phyloP scores from a whole-genome alignment of 2,888 invertebrate genomes.

The Catotricha subobsoleta region DNA sequence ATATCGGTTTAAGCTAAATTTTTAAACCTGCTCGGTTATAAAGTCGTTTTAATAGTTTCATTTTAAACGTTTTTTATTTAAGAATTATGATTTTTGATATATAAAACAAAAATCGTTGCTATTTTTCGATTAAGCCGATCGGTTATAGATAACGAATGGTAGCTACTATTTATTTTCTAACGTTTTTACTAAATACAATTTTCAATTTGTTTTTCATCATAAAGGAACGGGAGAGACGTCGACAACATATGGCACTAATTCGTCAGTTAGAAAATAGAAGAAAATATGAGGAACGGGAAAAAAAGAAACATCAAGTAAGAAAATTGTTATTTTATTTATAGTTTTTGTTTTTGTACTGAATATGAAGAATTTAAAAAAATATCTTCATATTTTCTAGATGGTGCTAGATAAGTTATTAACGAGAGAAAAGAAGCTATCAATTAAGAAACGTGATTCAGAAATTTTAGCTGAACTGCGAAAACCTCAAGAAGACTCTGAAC shows the following conservation, averaged over 20 bases:
- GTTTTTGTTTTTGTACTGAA: neutral
- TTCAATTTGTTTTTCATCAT: too few species aligned
- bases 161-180: too few species aligned
- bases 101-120: too few species aligned
- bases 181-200: too few species aligned
- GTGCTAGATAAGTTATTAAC: slow-evolving; percentile 69
- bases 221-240: slow-evolving; percentile 77
- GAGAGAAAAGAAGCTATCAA: slow-evolving; percentile 68
- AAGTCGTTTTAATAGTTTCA: too few species aligned
- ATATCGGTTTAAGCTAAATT: too few species aligned
- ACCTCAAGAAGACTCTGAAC: slow-evolving; percentile 80
- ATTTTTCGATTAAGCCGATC: too few species aligned
- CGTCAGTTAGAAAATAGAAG: slow-evolving; percentile 72
- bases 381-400: slow-evolving; percentile 34
- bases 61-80: too few species aligned
- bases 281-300: slow-evolving; percentile 70
- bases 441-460: slow-evolving; percentile 49
- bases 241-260: slow-evolving; percentile 79
- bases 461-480: slow-evolving; percentile 54
- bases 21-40: too few species aligned
- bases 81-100: too few species aligned
- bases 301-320: slow-evolving; percentile 33
- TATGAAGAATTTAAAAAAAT: neutral
- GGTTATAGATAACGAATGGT: too few species aligned
- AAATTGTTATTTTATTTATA: neutral